Percentiles rank a stretch among this genome's conserved stretches.
phyloP scores from a whole-genome alignment of 2,113 vertebrate genomes.

The Cygnus buccinator region DNA sequence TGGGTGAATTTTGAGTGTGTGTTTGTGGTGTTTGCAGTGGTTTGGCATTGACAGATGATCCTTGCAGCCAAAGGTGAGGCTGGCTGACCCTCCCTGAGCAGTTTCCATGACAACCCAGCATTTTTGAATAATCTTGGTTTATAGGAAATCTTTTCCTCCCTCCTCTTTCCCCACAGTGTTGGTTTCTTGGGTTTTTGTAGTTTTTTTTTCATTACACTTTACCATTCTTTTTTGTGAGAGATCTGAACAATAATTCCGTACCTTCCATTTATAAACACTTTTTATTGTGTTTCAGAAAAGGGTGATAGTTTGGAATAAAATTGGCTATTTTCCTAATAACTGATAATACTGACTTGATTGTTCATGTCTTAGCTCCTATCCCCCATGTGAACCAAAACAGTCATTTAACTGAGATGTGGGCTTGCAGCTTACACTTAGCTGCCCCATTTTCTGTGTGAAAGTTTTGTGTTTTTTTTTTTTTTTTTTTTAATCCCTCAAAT shows the following conservation, averaged over 20 bases:
- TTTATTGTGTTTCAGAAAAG: neutral
- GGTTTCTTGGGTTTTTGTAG: neutral
- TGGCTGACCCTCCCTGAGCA: conserved; percentile 73
- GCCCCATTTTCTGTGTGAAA: neutral
- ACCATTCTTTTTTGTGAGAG: neutral
- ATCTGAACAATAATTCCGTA: neutral
- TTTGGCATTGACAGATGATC: conserved; percentile 76
- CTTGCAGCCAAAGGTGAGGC: conserved; percentile 74
- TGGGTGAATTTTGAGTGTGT: conserved; percentile 39
- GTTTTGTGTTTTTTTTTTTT: neutral
- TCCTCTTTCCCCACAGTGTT: conserved; percentile 27
- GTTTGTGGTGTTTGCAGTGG: conserved; percentile 70
- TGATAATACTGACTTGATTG: neutral
- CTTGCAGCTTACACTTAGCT: neutral
- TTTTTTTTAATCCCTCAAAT: neutral
- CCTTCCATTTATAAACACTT: neutral
- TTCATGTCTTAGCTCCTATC: neutral
- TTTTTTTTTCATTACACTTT: neutral
- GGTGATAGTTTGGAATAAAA: neutral
- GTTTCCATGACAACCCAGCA: conserved; percentile 77
- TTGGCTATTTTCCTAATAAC: neutral
- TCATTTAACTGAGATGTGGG: neutral
- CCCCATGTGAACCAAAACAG: neutral
- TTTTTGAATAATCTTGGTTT: conserved; percentile 74
- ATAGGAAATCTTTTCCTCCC: conserved; percentile 65